Conservation (phyloP, 2,797 vertebrate genomes). For the Poeciliopsis infans region DNA sequence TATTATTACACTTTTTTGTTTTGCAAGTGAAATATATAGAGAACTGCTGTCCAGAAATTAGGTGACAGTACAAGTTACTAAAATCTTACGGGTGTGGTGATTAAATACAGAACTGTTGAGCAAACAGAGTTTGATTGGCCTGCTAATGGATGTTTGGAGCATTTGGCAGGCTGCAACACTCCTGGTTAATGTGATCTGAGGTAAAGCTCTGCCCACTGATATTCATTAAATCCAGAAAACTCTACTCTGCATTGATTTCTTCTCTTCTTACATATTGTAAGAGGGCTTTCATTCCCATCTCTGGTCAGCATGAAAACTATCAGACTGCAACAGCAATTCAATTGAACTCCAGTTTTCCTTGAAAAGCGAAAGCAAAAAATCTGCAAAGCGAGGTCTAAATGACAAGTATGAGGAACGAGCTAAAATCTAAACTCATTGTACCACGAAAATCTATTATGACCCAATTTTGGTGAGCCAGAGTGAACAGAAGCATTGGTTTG, state of each 20-base stretch:
- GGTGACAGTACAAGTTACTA: neutral
- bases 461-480: neutral
- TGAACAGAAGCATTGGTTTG: neutral
- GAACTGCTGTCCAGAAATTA: constrained; percentile 14
- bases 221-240: constrained; percentile 64
- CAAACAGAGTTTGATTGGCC: constrained; percentile 50
- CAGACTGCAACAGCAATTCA: constrained; percentile 55
- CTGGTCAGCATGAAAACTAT: constrained; percentile 46
- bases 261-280: constrained; percentile 62
- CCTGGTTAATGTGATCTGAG: constrained; percentile 52
- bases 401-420: constrained; percentile 4
- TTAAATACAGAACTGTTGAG: constrained; percentile 42
- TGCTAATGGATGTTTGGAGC: constrained; percentile 63
- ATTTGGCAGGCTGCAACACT: constrained; percentile 57
- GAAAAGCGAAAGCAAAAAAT: neutral
- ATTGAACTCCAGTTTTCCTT: constrained; percentile 51
- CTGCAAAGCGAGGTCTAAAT: constrained; percentile 8
- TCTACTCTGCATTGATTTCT: constrained; percentile 66
- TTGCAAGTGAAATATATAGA: neutral
- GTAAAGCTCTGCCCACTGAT: constrained; percentile 56
- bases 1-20: constrained; percentile 1
- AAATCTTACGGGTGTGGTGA: constrained; percentile 20
- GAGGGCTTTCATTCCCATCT: constrained; percentile 62
- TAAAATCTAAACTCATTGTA: neutral
- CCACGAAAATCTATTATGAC: neutral